Evolutionary conservation across 2,113 vertebrate species (phyloP).

Genomic region (Mystacornis crossleyi): DNA sequence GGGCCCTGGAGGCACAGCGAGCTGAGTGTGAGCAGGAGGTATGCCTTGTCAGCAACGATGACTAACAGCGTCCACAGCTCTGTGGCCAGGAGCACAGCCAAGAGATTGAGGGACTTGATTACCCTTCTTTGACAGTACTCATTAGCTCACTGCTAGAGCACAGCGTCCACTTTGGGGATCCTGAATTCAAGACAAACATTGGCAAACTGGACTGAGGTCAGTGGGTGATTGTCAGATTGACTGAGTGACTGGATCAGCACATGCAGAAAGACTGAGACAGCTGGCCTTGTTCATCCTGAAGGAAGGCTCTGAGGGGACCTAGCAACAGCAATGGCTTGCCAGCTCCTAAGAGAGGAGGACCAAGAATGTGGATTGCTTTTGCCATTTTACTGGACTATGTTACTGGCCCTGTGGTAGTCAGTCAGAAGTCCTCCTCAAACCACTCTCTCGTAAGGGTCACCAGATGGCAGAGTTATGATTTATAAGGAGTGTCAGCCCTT

Average conservation of each 20-base stretch:
- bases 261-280: neutral
- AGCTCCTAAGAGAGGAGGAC: neutral
- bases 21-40: neutral
- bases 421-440: neutral
- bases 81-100: neutral
- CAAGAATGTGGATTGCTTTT: neutral
- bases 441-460: accelerated
- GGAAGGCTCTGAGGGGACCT: neutral
- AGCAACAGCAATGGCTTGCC: neutral
- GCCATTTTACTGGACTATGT: neutral
- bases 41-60: neutral
- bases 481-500: neutral
- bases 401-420: neutral
- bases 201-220: neutral
- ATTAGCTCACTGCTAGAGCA: neutral
- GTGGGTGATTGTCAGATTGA: neutral
- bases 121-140: neutral
- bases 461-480: neutral
- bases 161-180: neutral
- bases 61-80: neutral
- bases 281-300: neutral
- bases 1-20: neutral
- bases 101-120: neutral
- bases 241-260: neutral
- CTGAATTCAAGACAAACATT: neutral